phyloP scores from a whole-genome alignment of 2,113 vertebrate species.

The Podarcis raffonei region DNA sequence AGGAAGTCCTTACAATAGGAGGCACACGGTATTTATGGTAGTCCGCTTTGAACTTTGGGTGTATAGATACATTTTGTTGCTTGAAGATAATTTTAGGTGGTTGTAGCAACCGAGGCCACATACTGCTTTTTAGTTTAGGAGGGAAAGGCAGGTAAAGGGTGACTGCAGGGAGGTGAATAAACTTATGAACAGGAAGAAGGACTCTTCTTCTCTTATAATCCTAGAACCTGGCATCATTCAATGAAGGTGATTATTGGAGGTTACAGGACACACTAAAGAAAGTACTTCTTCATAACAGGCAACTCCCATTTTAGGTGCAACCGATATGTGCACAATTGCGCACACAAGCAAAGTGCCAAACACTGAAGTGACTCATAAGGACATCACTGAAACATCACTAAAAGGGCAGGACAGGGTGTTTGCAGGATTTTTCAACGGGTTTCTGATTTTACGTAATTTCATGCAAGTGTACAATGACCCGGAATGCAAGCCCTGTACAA shows the following conservation, averaged over 20 bases:
- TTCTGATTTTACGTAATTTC: no score
- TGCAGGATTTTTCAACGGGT: no score
- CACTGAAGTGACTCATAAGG: no score
- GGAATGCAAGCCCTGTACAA: no score
- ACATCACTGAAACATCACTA: no score
- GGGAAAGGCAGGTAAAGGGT: neutral
- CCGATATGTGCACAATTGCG: no score
- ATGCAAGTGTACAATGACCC: no score
- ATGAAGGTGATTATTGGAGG: neutral
- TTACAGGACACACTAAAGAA: neutral
- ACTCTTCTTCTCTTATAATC: neutral
- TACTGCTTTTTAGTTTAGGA: neutral
- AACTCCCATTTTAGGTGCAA: no score
- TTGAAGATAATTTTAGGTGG: neutral
- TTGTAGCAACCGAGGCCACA: neutral
- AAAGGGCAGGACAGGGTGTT: no score
- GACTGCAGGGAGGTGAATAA: neutral
- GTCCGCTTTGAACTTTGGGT: neutral
- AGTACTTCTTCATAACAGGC: neutral
- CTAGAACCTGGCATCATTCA: neutral
- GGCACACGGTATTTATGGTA: neutral
- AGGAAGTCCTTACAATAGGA: neutral
- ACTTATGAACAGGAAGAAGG: neutral
- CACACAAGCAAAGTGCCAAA: no score
- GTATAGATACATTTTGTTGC: no score